Evolutionary conservation across 2,888 invertebrate species (phyloP), one percentile per base, ranked within the genome.

Genomic region (Patella pellucida): DNA sequence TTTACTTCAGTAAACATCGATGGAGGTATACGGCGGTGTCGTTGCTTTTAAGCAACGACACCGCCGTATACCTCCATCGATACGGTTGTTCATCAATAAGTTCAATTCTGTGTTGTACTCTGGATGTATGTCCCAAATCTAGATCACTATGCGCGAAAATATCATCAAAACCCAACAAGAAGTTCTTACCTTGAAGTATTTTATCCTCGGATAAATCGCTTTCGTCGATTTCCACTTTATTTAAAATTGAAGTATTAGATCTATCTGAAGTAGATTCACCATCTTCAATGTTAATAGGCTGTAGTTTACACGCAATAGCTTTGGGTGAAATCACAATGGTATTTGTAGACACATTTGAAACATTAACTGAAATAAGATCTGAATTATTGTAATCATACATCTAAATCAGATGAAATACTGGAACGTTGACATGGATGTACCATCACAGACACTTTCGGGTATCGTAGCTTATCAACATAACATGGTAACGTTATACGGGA

Each of bases 231-330:
- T n/a, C n/a, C n/a, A n/a, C n/a, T n/a, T n/a, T n/a, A n/a, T n/a
- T n/a, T n/a, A n/a, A n/a, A n/a, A n/a, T n/a, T n/a, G n/a, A n/a
- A n/a, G n/a, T n/a, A n/a, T n/a, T n/a, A n/a, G n/a, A n/a, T n/a
- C n/a, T n/a, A n/a, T n/a, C n/a, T n/a, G n/a, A n/a, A n/a, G n/a
- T n/a, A 27, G 27, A 27, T 56, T 56, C n/a, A 16, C n/a, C 5
- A 56, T 56, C n/a, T 69, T 41, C 69, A 69, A 27, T 12, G 12
- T 50, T 69, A 1, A 69, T 31, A 16, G 12, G 69, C 16, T 69
- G 69, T 69, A 69, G 9, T 27, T 69, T 31, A 69, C 69, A 69
- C 69, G 1, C 16, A 69, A 27, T 69, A 69, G 69, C 69, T 69
- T 69, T 69, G 11, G 69, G n/a, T 56, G 15, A 56, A 56, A 56